phyloP scores from a whole-genome alignment of 2,113 vertebrate species.

The Chelonoidis abingdonii region DNA sequence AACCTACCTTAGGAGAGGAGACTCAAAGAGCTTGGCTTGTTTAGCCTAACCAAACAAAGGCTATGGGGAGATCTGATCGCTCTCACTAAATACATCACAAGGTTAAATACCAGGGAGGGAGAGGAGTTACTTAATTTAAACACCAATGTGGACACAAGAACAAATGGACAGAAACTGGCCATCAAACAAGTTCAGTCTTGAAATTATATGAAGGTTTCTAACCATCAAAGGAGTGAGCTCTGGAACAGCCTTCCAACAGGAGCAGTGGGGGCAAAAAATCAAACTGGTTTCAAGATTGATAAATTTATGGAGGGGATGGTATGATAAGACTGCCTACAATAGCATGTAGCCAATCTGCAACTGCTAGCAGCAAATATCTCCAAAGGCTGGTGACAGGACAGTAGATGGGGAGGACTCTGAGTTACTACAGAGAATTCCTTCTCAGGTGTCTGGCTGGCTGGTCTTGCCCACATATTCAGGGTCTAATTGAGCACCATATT shows the following conservation, averaged over 20 bases:
- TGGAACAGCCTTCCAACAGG: background rate
- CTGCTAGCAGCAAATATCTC: background rate
- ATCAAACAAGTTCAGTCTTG: background rate
- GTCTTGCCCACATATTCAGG: background rate
- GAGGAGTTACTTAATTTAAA: background rate
- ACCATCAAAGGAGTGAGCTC: background rate
- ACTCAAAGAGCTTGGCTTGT: background rate
- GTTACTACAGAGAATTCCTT: background rate
- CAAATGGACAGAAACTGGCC: background rate
- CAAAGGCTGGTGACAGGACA: background rate
- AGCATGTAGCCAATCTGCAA: background rate
- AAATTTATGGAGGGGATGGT: background rate
- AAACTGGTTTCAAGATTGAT: background rate
- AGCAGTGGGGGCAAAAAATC: background rate
- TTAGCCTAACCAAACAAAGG: background rate
- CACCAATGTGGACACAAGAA: background rate
- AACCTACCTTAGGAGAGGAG: background rate
- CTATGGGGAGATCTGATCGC: background rate
- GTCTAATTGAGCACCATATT: background rate
- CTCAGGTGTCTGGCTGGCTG: background rate
- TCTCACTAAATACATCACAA: background rate
- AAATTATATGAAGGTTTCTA: background rate
- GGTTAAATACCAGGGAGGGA: background rate
- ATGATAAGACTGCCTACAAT: background rate
- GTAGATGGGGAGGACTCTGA: background rate